phyloP scores from a whole-genome alignment of 2,888 invertebrate species.

The Dorcus hopei region DNA sequence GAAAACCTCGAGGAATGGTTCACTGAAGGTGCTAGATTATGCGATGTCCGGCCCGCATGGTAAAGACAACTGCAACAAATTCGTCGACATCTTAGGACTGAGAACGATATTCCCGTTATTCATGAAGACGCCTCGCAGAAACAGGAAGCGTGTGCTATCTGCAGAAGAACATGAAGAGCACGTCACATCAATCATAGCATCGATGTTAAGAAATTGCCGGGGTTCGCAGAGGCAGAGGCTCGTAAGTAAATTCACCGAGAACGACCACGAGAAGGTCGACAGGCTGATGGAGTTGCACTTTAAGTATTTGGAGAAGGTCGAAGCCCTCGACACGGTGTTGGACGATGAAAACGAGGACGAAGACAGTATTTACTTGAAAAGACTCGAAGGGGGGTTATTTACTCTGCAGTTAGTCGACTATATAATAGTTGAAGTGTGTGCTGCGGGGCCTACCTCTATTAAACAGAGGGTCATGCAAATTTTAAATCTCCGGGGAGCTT shows the following conservation, averaged over 20 bases:
- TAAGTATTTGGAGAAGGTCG: slow-evolving; percentile 92
- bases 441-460: slow-evolving; percentile 65
- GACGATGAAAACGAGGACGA: slow-evolving; percentile 61
- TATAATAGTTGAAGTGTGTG: slow-evolving; percentile 76
- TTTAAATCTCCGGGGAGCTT: slow-evolving; percentile 83
- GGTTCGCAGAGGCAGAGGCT: slow-evolving; percentile 87
- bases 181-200: slow-evolving; percentile 88
- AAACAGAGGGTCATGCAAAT: slow-evolving; percentile 88
- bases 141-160: slow-evolving; percentile 72
- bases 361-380: slow-evolving; percentile 82
- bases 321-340: slow-evolving; percentile 75
- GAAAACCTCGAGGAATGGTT: slow-evolving; percentile 93
- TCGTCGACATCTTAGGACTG: slow-evolving; percentile 95
- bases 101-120: slow-evolving; percentile 96
- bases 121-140: slow-evolving; percentile 96
- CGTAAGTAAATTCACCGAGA: slow-evolving; percentile 94
- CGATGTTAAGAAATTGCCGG: slow-evolving; percentile 88
- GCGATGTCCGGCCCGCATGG: slow-evolving; percentile 94
- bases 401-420: slow-evolving; percentile 93
- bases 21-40: slow-evolving; percentile 95
- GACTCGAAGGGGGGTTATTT: slow-evolving; percentile 93
- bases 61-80: slow-evolving; percentile 93
- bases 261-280: slow-evolving; percentile 98
- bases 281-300: slow-evolving; percentile 93
- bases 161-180: slow-evolving; percentile 94